phyloP scores from a whole-genome alignment of 2,113 vertebrate genomes.

The Macquaria ambigua region DNA sequence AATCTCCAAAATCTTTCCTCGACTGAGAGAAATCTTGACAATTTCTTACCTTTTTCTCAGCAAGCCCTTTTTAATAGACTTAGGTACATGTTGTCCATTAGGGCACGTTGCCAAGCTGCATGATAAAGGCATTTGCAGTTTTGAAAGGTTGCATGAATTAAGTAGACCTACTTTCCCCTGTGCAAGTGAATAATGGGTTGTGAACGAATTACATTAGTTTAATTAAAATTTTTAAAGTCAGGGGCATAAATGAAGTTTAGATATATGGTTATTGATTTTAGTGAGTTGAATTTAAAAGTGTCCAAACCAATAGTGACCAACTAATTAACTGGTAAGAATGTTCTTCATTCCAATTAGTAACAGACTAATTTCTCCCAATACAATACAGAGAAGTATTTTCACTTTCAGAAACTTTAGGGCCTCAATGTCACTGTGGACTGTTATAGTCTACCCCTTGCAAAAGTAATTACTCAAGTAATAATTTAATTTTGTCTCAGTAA shows the following conservation, averaged over 20 bases:
- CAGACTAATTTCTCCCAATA: slow-evolving; percentile 33
- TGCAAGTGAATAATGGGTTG: slow-evolving; percentile 52
- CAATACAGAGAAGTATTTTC: slow-evolving; percentile 45
- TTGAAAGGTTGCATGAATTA: slow-evolving; percentile 57
- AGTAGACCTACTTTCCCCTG: slow-evolving; percentile 31
- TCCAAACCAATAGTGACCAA: slow-evolving; percentile 48
- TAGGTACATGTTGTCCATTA: slow-evolving; percentile 27
- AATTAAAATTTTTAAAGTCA: slow-evolving; percentile 40
- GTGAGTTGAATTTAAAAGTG: slow-evolving; percentile 49
- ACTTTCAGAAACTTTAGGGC: slow-evolving; percentile 51
- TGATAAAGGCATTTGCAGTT: slow-evolving; percentile 45
- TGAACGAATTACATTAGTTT: slow-evolving; percentile 54
- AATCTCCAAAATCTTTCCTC: neutral
- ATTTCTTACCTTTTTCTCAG: slow-evolving; percentile 1
- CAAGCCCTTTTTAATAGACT: slow-evolving; percentile 31
- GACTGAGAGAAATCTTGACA: slow-evolving; percentile 14
- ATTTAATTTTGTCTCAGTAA: slow-evolving; percentile 64
- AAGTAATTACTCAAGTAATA: slow-evolving; percentile 61
- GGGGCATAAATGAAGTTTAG: slow-evolving; percentile 37
- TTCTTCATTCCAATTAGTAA: slow-evolving; percentile 48
- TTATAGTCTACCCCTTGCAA: slow-evolving; percentile 30
- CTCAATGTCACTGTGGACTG: slow-evolving; percentile 53
- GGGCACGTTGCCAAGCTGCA: slow-evolving; percentile 49
- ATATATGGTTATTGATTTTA: slow-evolving; percentile 61
- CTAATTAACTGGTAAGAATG: slow-evolving; percentile 57